Conservation (phyloP, 2,888 invertebrate species). For the Philereme transversata region DNA sequence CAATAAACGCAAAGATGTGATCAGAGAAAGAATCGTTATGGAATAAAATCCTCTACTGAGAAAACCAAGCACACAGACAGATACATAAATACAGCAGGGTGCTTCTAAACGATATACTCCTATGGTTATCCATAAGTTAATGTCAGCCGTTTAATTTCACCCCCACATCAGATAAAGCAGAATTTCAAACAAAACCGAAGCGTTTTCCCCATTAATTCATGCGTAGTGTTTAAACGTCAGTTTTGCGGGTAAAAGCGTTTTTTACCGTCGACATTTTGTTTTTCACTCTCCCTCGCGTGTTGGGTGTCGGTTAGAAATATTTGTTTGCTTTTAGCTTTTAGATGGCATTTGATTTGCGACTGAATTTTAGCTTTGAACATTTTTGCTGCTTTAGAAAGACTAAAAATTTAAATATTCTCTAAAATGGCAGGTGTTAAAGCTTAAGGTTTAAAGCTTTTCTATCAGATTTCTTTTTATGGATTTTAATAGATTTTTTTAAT, state of each 20-base stretch:
- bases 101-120: too few species aligned
- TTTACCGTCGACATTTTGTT: conserved; percentile 20
- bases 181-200: conserved; percentile 16
- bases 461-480: too few species aligned
- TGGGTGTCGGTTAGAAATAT: conserved; percentile 7
- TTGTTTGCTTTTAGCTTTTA: conserved; percentile 7
- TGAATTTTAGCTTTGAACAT: neutral
- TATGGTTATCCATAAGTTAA: neutral
- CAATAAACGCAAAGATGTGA: too few species aligned
- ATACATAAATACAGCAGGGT: too few species aligned
- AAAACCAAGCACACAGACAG: too few species aligned
- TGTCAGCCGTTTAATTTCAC: conserved; percentile 6
- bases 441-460: too few species aligned
- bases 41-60: too few species aligned
- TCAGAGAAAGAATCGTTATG: too few species aligned
- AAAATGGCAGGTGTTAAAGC: too few species aligned
- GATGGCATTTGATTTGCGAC: neutral
- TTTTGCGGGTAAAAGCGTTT: conserved; percentile 15
- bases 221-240: conserved; percentile 25
- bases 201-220: conserved; percentile 16
- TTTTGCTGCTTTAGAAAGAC: too few species aligned
- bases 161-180: conserved; percentile 6
- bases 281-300: conserved; percentile 9
- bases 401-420: too few species aligned
- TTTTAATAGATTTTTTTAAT: too few species aligned